These are phyloP conservation scores for Lycocerus yunnanus DNA, from an alignment of 2,888 invertebrate species.

Conservation along the genomic window DNA sequence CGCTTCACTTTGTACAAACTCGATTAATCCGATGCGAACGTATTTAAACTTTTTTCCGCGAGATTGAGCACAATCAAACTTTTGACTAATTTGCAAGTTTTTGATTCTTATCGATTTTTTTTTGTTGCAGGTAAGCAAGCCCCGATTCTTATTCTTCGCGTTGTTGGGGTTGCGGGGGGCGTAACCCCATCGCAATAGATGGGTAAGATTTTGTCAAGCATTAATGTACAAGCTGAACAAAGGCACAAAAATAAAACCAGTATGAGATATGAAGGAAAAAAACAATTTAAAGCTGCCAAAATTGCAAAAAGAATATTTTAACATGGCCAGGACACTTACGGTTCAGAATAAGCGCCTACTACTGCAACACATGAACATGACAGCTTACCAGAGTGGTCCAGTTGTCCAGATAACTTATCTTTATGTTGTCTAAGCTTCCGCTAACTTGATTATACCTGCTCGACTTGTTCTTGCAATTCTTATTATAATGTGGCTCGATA, in stretches of 20 bases:
- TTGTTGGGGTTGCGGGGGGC: background rate
- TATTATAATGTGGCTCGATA: slow-evolving; percentile 39
- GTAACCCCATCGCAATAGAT: background rate
- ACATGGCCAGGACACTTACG: slow-evolving; percentile 35
- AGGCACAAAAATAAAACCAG: slow-evolving; percentile 22
- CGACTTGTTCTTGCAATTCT: slow-evolving; percentile 35
- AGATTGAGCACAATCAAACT: background rate
- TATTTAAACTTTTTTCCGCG: background rate
- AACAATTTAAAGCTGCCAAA: slow-evolving; percentile 29
- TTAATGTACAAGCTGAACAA: slow-evolving; percentile 18
- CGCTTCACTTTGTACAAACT: slow-evolving; percentile 4
- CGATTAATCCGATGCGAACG: slow-evolving; percentile 18
- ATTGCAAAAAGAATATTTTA: slow-evolving; percentile 34
- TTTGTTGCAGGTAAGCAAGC: slow-evolving; percentile 25
- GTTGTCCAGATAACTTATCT: slow-evolving; percentile 32
- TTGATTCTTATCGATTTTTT: background rate
- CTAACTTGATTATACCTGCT: slow-evolving; percentile 9
- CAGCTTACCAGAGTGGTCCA: slow-evolving; percentile 41
- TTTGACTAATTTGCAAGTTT: background rate
- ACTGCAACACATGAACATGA: slow-evolving; percentile 40
- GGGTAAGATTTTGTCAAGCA: background rate
- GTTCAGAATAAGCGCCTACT: slow-evolving; percentile 35
- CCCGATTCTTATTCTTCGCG: background rate
- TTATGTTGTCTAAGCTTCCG: slow-evolving; percentile 15
- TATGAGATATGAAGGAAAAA: slow-evolving; percentile 17